A percentile compares a stretch with the other conserved stretches of the same genome.
Conservation (phyloP, 2,113 vertebrate species). For the Gopherus evgoodei region DNA sequence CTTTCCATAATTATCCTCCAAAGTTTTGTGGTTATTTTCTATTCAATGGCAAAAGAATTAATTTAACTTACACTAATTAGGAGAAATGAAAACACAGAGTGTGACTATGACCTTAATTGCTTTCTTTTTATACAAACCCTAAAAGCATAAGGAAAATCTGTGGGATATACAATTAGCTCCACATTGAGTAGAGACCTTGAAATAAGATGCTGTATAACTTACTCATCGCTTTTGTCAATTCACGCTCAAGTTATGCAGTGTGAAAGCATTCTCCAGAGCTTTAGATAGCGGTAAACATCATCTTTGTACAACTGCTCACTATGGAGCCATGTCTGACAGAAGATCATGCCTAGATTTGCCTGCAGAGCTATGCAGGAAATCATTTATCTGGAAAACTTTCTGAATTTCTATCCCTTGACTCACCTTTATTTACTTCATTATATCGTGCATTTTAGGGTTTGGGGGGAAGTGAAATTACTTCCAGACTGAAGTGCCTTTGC, state of each 20-base stretch:
- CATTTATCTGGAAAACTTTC: background rate
- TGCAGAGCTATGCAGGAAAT: background rate
- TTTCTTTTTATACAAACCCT: slow-evolving; percentile 25
- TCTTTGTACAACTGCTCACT: slow-evolving; percentile 9
- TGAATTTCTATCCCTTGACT: background rate
- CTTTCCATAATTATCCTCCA: background rate
- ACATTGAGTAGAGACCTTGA: background rate
- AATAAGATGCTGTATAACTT: slow-evolving; percentile 1
- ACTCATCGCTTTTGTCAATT: background rate
- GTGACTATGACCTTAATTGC: slow-evolving; percentile 10
- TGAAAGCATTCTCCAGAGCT: slow-evolving; percentile 10
- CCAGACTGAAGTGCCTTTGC: background rate
- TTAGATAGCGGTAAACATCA: background rate
- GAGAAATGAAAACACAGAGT: slow-evolving; percentile 4
- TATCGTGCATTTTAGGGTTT: background rate
- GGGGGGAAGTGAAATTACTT: background rate
- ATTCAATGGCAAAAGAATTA: slow-evolving; percentile 17
- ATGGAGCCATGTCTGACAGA: slow-evolving; percentile 1
- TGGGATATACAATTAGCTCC: slow-evolving; percentile 3
- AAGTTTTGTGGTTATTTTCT: slow-evolving; percentile 1
- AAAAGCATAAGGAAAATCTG: background rate
- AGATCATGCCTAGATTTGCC: background rate
- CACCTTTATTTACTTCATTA: background rate
- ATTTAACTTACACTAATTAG: slow-evolving; percentile 60
- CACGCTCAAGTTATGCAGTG: background rate